Conservation (phyloP, 2,888 invertebrate species). For the Archips xylosteana region DNA sequence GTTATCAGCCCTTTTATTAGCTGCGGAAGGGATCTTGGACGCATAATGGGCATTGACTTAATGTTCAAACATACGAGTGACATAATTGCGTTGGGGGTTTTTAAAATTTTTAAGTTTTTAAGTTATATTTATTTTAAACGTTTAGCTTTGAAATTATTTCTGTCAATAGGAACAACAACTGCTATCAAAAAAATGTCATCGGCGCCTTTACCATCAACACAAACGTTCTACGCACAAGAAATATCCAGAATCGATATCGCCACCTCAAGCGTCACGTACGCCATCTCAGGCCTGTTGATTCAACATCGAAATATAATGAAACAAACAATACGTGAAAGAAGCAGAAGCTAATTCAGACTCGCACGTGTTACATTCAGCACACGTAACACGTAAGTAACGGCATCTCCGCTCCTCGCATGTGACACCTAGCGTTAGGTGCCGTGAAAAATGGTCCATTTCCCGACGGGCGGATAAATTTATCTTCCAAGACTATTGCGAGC, state of each 20-base stretch:
- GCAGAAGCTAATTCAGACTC: conserved; percentile 68
- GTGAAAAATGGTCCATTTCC: conserved; percentile 81
- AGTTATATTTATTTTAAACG: too few species aligned
- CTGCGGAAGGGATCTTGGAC: too few species aligned
- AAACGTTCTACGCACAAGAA: not conserved
- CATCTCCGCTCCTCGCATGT: conserved; percentile 75
- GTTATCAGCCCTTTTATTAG: too few species aligned
- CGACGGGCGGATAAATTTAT: conserved; percentile 82
- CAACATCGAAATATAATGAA: conserved; percentile 57
- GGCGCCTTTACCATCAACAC: not conserved
- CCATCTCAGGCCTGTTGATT: conserved; percentile 50
- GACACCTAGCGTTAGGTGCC: conserved; percentile 82
- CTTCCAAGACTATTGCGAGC: conserved; percentile 75
- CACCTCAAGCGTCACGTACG: conserved; percentile 27
- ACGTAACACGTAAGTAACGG: conserved; percentile 77
- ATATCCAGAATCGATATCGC: conserved; percentile 10
- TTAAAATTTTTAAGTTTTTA: too few species aligned
- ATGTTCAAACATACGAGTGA: too few species aligned
- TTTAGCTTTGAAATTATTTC: too few species aligned
- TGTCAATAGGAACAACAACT: not conserved
- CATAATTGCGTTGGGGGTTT: too few species aligned
- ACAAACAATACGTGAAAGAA: conserved; percentile 63
- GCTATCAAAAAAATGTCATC: not conserved
- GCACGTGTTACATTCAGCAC: conserved; percentile 72
- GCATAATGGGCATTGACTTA: too few species aligned